phyloP scores from a whole-genome alignment of 2,797 vertebrate species.

The Urosaurus nigricauda region DNA sequence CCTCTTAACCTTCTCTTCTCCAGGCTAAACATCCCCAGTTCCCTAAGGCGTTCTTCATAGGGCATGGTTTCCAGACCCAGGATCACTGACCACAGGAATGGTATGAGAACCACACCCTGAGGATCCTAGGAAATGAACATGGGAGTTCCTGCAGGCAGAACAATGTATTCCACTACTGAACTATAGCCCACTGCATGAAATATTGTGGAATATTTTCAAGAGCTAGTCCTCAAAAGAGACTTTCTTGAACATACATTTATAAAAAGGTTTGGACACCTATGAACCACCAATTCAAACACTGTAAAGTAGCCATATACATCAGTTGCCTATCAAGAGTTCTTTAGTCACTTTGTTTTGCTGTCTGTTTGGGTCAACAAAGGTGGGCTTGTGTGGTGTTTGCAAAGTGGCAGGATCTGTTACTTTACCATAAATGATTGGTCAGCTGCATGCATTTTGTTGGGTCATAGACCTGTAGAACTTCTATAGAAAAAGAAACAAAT shows the following conservation, averaged over 20 bases:
- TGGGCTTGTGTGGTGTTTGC: background rate
- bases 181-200: background rate
- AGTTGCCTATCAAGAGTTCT: background rate
- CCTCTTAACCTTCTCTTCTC: too few relatives aligned
- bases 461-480: background rate
- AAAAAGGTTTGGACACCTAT: background rate
- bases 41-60: too few relatives aligned
- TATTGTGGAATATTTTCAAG: background rate
- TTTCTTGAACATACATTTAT: background rate
- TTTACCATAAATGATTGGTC: too few relatives aligned
- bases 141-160: background rate
- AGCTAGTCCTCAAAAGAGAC: background rate
- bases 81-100: too few relatives aligned
- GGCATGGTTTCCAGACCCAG: too few relatives aligned
- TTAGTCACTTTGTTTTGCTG: background rate
- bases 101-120: too few relatives aligned
- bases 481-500: background rate
- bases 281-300: background rate
- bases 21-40: too few relatives aligned
- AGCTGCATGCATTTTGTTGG: background rate
- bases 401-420: too few relatives aligned
- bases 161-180: background rate
- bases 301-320: background rate
- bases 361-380: background rate
- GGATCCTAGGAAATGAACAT: background rate